Percentiles rank a stretch among this genome's conserved stretches.
Conservation (phyloP, 2,113 vertebrate genomes). For the Ochotona curzoniae region DNA sequence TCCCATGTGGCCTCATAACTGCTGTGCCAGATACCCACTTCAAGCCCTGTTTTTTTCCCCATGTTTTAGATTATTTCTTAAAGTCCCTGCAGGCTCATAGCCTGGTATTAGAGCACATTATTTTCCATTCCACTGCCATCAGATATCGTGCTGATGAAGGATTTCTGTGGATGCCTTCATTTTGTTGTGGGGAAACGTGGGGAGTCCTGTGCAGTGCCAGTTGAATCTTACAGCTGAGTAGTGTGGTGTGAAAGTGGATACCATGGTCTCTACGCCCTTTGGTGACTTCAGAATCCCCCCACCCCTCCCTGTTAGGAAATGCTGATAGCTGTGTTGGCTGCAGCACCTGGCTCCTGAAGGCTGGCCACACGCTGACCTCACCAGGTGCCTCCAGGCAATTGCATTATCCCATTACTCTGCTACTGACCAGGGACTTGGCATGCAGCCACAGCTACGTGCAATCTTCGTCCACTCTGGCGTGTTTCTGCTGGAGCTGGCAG, state of each 20-base stretch:
- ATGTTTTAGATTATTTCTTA: background rate
- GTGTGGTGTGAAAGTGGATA: background rate
- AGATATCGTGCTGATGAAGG: background rate
- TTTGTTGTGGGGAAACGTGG: background rate
- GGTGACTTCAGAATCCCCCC: background rate
- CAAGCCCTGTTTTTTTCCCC: background rate
- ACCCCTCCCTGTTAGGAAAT: background rate
- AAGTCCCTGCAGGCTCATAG: background rate
- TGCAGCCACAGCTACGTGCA: background rate
- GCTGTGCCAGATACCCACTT: no score
- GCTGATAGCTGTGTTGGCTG: background rate
- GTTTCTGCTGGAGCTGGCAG: slow-evolving; percentile 15
- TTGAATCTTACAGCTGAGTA: background rate
- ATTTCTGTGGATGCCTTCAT: background rate
- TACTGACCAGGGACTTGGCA: background rate
- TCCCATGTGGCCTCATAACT: no score
- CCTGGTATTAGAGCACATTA: background rate
- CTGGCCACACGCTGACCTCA: background rate
- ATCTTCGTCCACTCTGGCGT: background rate
- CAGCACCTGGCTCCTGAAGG: background rate
- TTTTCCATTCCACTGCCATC: background rate
- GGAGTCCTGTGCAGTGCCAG: background rate
- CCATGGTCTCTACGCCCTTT: background rate
- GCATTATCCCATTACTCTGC: background rate
- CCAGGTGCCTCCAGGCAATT: background rate